These are phyloP conservation scores for Nothobranchius furzeri DNA, from an alignment of 2,113 vertebrate genomes.

Conservation along the genomic window DNA sequence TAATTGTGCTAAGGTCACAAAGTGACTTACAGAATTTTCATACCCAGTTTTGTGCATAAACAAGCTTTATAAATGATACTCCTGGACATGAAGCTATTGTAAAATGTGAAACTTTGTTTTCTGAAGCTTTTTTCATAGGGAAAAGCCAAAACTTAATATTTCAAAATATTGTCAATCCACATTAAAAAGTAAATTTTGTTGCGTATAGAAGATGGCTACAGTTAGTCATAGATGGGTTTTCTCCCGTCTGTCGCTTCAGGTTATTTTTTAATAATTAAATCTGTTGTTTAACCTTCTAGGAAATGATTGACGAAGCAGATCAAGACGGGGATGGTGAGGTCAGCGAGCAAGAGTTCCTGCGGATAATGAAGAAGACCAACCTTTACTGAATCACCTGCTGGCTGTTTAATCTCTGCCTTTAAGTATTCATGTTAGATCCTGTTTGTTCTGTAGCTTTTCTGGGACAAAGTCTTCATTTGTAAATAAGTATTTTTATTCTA, in stretches of 20 bases:
- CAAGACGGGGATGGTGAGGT: conserved; percentile 91
- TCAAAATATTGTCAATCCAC: no score
- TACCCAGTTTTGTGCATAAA: no score
- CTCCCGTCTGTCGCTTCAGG: not conserved
- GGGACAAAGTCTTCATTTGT: conserved; percentile 31
- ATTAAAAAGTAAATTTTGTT: no score
- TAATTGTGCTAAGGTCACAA: no score
- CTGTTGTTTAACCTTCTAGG: conserved; percentile 73
- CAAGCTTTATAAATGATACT: no score
- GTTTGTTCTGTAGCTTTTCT: conserved; percentile 24
- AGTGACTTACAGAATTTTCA: no score
- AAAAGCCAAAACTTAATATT: no score
- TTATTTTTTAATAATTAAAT: not conserved
- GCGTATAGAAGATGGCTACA: no score
- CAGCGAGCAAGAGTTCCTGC: conserved; percentile 91
- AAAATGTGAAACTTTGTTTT: no score
- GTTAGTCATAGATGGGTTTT: not conserved
- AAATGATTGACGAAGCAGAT: conserved; percentile 97
- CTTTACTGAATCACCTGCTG: conserved; percentile 79
- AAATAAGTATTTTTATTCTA: conserved; percentile 51
- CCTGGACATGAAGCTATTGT: no score
- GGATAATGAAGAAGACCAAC: conserved; percentile 94
- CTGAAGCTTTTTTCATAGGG: no score
- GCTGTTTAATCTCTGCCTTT: conserved; percentile 1
- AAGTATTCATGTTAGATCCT: not conserved